Conservation (phyloP, 2,113 vertebrate species). For the Equus quagga region DNA sequence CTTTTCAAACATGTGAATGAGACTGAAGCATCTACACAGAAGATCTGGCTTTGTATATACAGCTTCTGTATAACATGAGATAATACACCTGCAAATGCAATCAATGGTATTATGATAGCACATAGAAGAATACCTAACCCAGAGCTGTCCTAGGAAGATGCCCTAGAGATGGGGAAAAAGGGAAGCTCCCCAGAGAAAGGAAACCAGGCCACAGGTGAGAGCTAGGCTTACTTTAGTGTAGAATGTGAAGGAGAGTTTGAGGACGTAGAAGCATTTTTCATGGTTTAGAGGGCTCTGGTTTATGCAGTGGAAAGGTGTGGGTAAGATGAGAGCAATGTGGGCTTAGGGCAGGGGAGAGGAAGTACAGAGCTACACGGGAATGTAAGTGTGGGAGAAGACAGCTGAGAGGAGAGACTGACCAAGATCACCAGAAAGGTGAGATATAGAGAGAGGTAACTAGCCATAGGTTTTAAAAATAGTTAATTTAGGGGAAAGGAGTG, state of each 20-base stretch:
- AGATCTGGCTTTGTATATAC: neutral
- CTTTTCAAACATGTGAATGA: neutral
- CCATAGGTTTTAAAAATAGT: constrained; percentile 31
- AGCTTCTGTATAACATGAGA: neutral
- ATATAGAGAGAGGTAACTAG: neutral
- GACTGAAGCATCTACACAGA: neutral
- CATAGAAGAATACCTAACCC: neutral
- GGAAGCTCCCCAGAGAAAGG: neutral
- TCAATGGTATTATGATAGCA: neutral
- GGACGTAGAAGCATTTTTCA: neutral
- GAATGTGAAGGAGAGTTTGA: neutral
- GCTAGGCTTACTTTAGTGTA: neutral
- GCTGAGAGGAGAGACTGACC: neutral
- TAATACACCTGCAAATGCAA: neutral
- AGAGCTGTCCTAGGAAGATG: neutral
- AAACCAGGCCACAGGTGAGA: neutral
- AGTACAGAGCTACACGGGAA: neutral
- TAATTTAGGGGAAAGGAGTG: neutral
- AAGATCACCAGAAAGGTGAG: neutral
- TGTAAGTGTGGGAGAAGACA: neutral
- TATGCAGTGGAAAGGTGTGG: neutral
- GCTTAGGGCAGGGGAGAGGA: neutral
- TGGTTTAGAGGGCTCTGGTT: neutral
- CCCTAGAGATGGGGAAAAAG: neutral
- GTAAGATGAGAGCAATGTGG: neutral